Conservation (phyloP, 2,888 invertebrate genomes). For the Hirtodrosophila confusa region DNA sequence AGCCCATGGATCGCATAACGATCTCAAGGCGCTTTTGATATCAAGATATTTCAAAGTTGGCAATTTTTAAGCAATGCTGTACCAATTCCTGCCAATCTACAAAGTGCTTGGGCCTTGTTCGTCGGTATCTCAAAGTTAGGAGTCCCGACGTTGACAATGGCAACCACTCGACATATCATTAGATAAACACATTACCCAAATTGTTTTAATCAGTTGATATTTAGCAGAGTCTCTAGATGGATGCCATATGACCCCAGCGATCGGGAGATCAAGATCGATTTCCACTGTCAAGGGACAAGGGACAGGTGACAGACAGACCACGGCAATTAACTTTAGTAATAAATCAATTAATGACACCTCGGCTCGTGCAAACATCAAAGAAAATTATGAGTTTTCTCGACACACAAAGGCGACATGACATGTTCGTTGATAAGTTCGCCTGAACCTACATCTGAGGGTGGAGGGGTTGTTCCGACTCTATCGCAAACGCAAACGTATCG, state of each 20-base stretch:
- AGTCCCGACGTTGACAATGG: constrained; percentile 32
- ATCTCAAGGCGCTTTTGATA: background rate
- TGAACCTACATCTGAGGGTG: constrained; percentile 1
- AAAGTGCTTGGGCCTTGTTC: constrained; percentile 46
- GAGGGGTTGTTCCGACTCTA: background rate
- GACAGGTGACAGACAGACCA: constrained; percentile 9
- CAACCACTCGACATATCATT: constrained; percentile 14
- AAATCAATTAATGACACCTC: constrained; percentile 75
- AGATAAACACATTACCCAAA: constrained; percentile 64
- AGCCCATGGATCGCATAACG: constrained; percentile 9
- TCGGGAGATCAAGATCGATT: constrained; percentile 31
- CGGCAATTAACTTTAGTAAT: constrained; percentile 58
- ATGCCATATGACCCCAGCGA: constrained; percentile 5
- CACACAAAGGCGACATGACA: constrained; percentile 40
- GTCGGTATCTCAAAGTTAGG: constrained; percentile 40
- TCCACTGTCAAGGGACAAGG: constrained; percentile 6
- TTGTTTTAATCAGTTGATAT: constrained; percentile 49
- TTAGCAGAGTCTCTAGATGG: constrained; percentile 33
- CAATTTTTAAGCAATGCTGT: background rate
- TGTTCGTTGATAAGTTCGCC: constrained; percentile 56
- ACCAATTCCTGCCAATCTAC: constrained; percentile 26
- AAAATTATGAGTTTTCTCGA: constrained; percentile 64
- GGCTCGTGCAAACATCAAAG: constrained; percentile 75
- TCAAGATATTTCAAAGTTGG: constrained; percentile 1
- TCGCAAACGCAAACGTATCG: constrained; percentile 50